A percentile compares a stretch with the other conserved stretches of the same genome.
Conservation (phyloP, 2,888 invertebrate genomes). For the Rhimphoctona megacephalus region DNA sequence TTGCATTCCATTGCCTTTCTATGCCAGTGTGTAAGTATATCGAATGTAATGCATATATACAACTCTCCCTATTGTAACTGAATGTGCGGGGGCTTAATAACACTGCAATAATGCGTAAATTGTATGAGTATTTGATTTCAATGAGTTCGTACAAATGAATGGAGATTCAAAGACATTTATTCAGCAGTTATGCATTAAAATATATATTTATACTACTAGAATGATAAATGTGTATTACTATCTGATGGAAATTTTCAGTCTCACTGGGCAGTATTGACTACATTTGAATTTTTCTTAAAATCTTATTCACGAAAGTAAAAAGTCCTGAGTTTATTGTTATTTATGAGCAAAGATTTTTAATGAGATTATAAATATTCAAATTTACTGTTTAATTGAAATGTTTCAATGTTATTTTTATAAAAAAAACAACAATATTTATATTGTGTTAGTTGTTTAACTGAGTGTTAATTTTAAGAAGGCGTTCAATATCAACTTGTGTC, state of each 20-base stretch:
- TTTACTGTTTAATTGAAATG: neutral
- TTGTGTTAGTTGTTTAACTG: too few relatives aligned
- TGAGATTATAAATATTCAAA: neutral
- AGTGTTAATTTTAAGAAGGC: too few relatives aligned
- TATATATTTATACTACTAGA: neutral
- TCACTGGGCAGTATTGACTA: neutral
- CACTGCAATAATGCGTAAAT: constrained; percentile 17
- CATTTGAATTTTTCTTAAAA: neutral
- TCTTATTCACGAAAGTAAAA: too few relatives aligned
- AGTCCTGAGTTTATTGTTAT: too few relatives aligned
- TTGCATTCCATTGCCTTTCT: constrained; percentile 42
- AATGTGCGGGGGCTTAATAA: constrained; percentile 14
- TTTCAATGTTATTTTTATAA: too few relatives aligned
- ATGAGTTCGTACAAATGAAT: constrained; percentile 9
- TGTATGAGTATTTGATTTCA: constrained; percentile 11
- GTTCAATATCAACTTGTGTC: too few relatives aligned
- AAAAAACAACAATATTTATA: too few relatives aligned
- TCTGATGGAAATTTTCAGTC: neutral
- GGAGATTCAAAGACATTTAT: neutral
- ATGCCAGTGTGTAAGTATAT: neutral
- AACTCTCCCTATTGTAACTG: neutral
- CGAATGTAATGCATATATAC: neutral
- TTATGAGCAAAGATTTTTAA: neutral
- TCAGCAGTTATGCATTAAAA: neutral
- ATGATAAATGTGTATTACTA: neutral